A percentile compares a stretch with the other conserved stretches of the same genome.
Evolutionary conservation across 2,113 vertebrate species (phyloP).

Genomic region (Empidonax traillii): DNA sequence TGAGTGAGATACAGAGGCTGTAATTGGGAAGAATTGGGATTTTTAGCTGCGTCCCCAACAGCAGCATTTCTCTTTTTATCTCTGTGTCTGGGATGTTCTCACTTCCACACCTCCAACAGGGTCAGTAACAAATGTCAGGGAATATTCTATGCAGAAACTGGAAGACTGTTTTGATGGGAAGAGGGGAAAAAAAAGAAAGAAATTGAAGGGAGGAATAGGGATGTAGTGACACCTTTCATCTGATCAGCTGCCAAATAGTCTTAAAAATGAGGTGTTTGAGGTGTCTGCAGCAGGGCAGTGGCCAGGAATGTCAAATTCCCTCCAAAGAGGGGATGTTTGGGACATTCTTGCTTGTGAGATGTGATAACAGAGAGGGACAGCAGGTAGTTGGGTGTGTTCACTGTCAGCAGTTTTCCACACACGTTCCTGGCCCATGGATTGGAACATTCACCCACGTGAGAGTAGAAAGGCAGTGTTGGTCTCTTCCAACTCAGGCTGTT

Average conservation of each 20-base stretch:
- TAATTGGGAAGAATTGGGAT: background rate
- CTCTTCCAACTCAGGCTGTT: background rate
- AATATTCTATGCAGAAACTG: background rate
- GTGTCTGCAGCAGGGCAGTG: background rate
- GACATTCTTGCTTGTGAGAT: background rate
- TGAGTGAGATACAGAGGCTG: background rate
- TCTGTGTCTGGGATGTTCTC: background rate
- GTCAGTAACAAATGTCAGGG: background rate
- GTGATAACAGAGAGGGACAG: fast-evolving
- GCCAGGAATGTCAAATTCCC: fast-evolving
- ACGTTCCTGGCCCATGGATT: background rate
- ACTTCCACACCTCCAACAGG: fast-evolving
- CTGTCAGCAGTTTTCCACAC: fast-evolving
- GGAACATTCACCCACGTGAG: background rate
- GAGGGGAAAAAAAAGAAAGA: background rate
- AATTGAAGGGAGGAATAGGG: background rate
- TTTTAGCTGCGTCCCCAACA: background rate
- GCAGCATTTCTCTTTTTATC: background rate
- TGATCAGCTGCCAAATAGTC: background rate
- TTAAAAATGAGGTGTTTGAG: background rate
- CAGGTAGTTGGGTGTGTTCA: background rate
- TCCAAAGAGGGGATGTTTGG: background rate
- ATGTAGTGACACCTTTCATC: fast-evolving
- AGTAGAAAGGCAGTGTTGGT: background rate
- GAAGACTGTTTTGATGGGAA: background rate